phyloP scores from a whole-genome alignment of 2,888 invertebrate species.

The Sussaba pulchella region DNA sequence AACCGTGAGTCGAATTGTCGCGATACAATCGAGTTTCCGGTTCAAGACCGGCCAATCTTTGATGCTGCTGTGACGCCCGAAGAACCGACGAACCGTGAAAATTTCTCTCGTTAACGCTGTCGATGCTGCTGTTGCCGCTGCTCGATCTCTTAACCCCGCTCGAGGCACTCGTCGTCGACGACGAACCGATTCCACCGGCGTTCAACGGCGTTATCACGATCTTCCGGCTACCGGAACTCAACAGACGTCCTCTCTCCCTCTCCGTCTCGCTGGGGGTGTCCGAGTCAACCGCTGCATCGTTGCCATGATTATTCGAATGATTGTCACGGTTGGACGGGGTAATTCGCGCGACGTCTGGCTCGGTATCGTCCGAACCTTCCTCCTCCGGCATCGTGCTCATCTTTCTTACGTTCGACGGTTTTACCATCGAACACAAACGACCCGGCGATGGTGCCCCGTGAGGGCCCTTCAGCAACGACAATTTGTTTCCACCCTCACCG shows the following conservation, averaged over 20 bases:
- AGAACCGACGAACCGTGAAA: conserved; percentile 17
- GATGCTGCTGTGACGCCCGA: conserved; percentile 41
- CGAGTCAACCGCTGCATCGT: conserved; percentile 75
- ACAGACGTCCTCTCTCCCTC: conserved; percentile 63
- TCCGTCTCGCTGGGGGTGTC: conserved; percentile 76
- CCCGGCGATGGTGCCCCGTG: conserved; percentile 31
- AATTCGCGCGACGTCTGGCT: conserved; percentile 69
- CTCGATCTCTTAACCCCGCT: conserved; percentile 72
- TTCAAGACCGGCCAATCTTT: conserved; percentile 55
- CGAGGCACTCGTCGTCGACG: conserved; percentile 13
- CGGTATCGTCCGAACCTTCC: conserved; percentile 78
- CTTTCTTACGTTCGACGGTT: conserved; percentile 76
- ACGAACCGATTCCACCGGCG: conserved; percentile 23
- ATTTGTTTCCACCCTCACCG: conserved; percentile 64
- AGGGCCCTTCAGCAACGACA: conserved; percentile 66
- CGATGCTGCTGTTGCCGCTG: conserved; percentile 75
- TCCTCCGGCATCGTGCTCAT: conserved; percentile 82
- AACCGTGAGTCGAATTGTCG: conserved; percentile 66
- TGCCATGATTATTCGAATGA: conserved; percentile 63
- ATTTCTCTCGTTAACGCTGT: conserved; percentile 75
- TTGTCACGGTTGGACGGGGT: conserved; percentile 8
- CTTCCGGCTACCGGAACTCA: conserved; percentile 65
- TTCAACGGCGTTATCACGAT: conserved; percentile 53
- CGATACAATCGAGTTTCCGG: conserved; percentile 60
- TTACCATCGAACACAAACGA: conserved; percentile 69